Evolutionary conservation across 1,140 invertebrate species (phyloP).

Genomic region (Panagrolaimus sp.): DNA sequence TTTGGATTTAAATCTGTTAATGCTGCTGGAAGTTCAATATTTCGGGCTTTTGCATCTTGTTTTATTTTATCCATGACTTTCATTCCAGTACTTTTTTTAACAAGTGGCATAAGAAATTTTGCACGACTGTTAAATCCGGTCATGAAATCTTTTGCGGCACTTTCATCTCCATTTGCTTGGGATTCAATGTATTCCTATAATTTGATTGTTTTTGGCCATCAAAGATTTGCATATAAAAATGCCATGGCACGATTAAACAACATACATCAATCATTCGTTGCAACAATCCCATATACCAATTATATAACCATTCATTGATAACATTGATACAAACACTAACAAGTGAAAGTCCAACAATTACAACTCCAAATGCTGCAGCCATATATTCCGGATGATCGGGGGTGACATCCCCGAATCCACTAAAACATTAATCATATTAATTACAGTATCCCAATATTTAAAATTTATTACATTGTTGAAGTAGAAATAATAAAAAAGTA

Average conservation of each 20-base stretch:
- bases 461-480: conserved; percentile 55
- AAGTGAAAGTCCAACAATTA: conserved; percentile 84
- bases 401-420: conserved; percentile 44
- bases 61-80: conserved; percentile 53
- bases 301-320: conserved; percentile 51
- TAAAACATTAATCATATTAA: no score
- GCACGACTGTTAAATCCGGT: conserved; percentile 50
- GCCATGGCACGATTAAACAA: no score
- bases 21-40: conserved; percentile 53
- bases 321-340: conserved; percentile 87
- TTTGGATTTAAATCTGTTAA: conserved; percentile 53
- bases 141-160: conserved; percentile 52
- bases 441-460: conserved; percentile 20
- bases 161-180: conserved; percentile 41
- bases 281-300: conserved; percentile 48
- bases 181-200: conserved; percentile 54
- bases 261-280: conserved; percentile 49
- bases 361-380: conserved; percentile 83
- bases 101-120: conserved; percentile 56
- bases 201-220: not conserved
- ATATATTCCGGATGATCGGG: conserved; percentile 75
- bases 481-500: conserved; percentile 59
- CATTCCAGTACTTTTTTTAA: conserved; percentile 52
- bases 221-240: no score
- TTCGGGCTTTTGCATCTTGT: conserved; percentile 42